These are phyloP conservation scores for Agrypnia vestita DNA, from an alignment of 1,140 invertebrate genomes.

Conservation along the genomic window DNA sequence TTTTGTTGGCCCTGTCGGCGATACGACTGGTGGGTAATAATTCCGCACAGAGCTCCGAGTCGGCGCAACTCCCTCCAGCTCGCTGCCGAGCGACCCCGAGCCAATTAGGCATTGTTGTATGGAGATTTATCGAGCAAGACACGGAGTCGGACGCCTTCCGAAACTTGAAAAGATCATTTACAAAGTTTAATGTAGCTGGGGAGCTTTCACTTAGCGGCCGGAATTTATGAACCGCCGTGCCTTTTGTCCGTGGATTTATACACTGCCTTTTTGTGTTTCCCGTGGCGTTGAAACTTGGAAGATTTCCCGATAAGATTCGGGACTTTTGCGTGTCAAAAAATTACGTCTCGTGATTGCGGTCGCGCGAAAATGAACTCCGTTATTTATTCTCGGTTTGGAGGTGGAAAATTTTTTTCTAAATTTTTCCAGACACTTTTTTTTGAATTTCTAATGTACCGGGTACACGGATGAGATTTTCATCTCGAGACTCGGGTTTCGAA, in stretches of 20 bases:
- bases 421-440: too few species aligned
- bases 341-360: too few species aligned
- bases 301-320: neutral
- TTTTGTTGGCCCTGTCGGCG: too few species aligned
- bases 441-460: too few species aligned
- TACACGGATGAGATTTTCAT: too few species aligned
- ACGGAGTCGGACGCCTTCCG: slow-evolving; percentile 51
- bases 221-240: slow-evolving; percentile 57
- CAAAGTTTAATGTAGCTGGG: slow-evolving; percentile 59
- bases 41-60: too few species aligned
- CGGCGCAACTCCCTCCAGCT: neutral
- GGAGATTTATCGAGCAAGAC: slow-evolving; percentile 56
- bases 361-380: too few species aligned
- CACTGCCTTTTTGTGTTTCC: slow-evolving; percentile 5
- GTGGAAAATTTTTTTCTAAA: too few species aligned
- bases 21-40: too few species aligned
- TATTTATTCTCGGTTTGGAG: too few species aligned
- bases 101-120: slow-evolving; percentile 59
- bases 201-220: slow-evolving; percentile 57
- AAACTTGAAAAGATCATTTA: slow-evolving; percentile 61
- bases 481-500: too few species aligned
- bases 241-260: slow-evolving; percentile 45
- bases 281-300: slow-evolving; percentile 7
- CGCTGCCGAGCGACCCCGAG: slow-evolving; percentile 1
- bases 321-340: too few species aligned